Percentiles rank a stretch among this genome's conserved stretches.
Evolutionary conservation across 1,140 invertebrate species (phyloP).

Genomic region (Atta texana): DNA sequence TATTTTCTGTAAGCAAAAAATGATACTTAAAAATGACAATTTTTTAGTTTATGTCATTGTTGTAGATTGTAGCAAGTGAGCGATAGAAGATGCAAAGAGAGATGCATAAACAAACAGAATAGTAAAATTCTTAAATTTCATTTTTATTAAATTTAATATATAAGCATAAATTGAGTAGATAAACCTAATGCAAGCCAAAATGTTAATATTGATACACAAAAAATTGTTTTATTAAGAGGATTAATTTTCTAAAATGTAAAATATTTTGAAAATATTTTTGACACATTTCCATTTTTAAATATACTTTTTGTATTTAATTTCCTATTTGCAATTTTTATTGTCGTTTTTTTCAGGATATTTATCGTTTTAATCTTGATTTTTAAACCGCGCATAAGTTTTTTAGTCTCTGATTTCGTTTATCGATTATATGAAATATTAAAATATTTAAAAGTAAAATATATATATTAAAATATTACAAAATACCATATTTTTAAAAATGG

Average conservation of each 20-base stretch:
- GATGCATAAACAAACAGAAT: neutral
- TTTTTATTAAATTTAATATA: slow-evolving; percentile 3
- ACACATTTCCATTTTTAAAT: neutral
- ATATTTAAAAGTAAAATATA: neutral
- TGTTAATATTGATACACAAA: neutral
- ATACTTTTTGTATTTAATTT: neutral
- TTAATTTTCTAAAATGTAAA: neutral
- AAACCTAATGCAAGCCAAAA: neutral
- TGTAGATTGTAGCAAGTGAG: too few relatives aligned
- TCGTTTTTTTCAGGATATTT: neutral
- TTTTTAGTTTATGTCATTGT: too few relatives aligned
- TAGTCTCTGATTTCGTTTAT: neutral
- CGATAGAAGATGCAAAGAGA: neutral
- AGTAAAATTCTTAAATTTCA: neutral
- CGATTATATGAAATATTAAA: neutral
- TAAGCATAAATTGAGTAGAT: neutral
- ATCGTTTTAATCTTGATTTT: neutral
- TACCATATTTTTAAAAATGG: neutral
- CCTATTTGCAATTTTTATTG: neutral
- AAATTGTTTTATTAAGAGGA: neutral
- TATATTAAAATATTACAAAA: neutral
- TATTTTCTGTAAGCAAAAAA: too few relatives aligned
- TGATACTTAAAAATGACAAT: too few relatives aligned
- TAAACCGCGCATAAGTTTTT: neutral
- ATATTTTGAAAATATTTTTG: neutral